A percentile compares a stretch with the other conserved stretches of the same genome.
Conservation (phyloP, 2,113 vertebrate genomes). For the Epinephelus lanceolatus region DNA sequence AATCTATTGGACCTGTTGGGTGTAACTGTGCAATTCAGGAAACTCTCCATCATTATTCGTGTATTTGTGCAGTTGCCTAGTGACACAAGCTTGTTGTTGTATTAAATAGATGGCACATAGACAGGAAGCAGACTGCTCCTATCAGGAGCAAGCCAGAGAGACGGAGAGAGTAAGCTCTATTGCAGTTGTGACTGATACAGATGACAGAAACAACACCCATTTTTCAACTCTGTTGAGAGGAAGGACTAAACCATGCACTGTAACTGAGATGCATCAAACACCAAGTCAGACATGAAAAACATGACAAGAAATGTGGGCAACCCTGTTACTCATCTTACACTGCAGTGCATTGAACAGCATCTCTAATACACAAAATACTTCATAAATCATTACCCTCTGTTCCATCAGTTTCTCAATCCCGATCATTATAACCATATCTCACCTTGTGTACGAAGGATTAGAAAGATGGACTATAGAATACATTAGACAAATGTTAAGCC, state of each 20-base stretch:
- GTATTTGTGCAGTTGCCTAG: background rate
- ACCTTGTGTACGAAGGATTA: background rate
- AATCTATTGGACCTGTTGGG: background rate
- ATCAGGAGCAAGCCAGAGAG: conserved; percentile 52
- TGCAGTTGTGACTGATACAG: background rate
- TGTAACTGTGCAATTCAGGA: conserved; percentile 14
- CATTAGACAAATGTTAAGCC: fast-evolving
- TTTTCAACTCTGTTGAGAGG: background rate
- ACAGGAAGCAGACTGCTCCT: conserved; percentile 65
- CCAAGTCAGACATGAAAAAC: background rate
- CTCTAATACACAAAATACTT: background rate
- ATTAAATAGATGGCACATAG: conserved; percentile 52
- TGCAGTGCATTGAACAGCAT: background rate
- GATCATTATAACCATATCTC: background rate
- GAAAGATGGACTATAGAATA: background rate
- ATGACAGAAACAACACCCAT: background rate
- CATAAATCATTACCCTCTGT: background rate
- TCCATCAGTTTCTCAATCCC: background rate
- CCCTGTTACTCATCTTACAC: background rate
- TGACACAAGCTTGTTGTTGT: conserved; percentile 5
- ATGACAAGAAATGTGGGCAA: background rate
- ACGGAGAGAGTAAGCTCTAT: background rate
- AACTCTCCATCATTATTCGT: conserved; percentile 9
- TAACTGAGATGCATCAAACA: background rate
- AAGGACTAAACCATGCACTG: background rate